A percentile compares a stretch with the other conserved stretches of the same genome.
Evolutionary conservation across 2,113 vertebrate species (phyloP).

Genomic region (Bos javanicus): DNA sequence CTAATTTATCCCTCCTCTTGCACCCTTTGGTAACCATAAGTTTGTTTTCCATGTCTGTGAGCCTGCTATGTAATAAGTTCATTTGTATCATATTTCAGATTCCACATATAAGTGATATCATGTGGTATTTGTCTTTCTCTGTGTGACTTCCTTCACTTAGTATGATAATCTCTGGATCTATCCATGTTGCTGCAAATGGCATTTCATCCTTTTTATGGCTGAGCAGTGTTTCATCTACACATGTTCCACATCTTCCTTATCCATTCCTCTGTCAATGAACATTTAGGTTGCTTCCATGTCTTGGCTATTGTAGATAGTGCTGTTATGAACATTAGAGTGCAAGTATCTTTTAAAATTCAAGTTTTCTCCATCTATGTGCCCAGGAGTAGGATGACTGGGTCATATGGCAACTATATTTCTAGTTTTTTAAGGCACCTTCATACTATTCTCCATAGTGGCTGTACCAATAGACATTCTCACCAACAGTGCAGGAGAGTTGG

Average conservation of each 20-base stretch:
- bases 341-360: background rate
- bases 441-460: background rate
- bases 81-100: background rate
- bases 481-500: background rate
- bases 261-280: background rate
- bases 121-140: background rate
- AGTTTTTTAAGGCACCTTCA: background rate
- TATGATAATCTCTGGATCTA: background rate
- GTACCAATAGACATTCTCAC: background rate
- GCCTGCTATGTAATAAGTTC: background rate
- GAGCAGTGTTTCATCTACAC: background rate
- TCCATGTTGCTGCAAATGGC: background rate
- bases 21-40: background rate
- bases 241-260: background rate
- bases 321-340: background rate
- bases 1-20: background rate
- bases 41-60: background rate
- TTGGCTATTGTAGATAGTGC: background rate
- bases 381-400: background rate
- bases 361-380: background rate
- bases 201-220: background rate
- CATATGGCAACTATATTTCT: background rate
- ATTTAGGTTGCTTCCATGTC: background rate
- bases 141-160: background rate
- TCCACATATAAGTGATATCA: background rate